Base-by-base conservation (phyloP, 2,113 vertebrate species). In the Rhinogobius similis region DNA sequence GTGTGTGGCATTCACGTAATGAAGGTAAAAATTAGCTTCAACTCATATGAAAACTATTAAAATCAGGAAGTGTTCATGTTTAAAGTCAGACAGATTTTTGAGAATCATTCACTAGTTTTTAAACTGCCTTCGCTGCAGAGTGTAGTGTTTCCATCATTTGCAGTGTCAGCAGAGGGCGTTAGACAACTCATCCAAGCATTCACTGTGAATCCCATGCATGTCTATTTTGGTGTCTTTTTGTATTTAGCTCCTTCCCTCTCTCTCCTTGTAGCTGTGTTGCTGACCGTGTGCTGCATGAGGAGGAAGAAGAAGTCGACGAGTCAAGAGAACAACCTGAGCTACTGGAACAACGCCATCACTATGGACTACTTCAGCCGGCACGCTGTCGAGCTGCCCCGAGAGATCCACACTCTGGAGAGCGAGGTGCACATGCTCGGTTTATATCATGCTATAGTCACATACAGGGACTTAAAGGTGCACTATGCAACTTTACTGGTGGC, bases 361-460 rank as follows among this genome's bases (percentile, higher is more conserved):
- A 98, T 98, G 98, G 98, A 99, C 92, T 99, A 99, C 93, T 99
- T 99, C 92, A 98, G 93, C 92, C 93, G 94, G 55, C 96, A 98
- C 8, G 98, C 98, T 0, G 98, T 99, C 68, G 97, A 98, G 90
- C 86, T 98, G 44, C 97, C 98, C 0, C 92, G 96, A 82, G 96
- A 98, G 91, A 98, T 99, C 80, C 96, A 97, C 87, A 96, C 96
- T 52, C 92, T 98, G 79, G 97, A 97, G 87, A 96, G 94, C 43
- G 98, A 99, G 96, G 98, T 99, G 94, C 73, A 68, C 66, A n/a
- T 50, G 20, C 46, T 21, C 32, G 5, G 29, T 39, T 21, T 50
- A 50, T n/a, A 3, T n/a, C n/a, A 50, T 1, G 9, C 21, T 21
- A 50, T 6, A 21, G 7, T 41, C 39, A 41, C 6, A 21, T n/a